Conservation (phyloP, 2,113 vertebrate genomes). For the Casuarius casuarius region DNA sequence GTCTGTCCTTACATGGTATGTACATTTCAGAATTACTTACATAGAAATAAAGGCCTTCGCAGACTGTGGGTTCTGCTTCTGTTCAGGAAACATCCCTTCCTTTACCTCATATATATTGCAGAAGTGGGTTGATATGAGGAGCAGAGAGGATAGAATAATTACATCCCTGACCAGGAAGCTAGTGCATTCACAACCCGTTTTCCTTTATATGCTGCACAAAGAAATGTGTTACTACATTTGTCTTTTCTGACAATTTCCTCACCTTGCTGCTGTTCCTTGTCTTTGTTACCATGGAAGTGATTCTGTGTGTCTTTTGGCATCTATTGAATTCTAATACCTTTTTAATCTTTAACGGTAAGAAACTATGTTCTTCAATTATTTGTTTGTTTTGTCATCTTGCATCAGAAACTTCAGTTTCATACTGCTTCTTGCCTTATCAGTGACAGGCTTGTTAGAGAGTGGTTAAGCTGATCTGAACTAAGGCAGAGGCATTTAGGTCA, state of each 20-base stretch:
- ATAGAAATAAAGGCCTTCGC: neutral
- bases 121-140: neutral
- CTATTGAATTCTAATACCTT: too few relatives aligned
- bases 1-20: conserved; percentile 94
- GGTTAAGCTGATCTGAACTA: neutral
- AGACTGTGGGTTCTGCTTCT: neutral
- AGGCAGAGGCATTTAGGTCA: neutral
- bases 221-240: neutral
- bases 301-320: too few relatives aligned
- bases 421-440: neutral
- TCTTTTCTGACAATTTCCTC: neutral
- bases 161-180: neutral
- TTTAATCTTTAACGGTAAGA: neutral
- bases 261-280: neutral
- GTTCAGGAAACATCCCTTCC: neutral
- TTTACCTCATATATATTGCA: neutral
- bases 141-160: neutral
- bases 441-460: neutral
- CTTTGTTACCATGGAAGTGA: neutral
- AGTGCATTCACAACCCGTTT: neutral
- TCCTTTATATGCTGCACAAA: neutral
- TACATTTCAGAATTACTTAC: neutral
- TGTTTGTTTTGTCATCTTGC: neutral
- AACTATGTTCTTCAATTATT: neutral
- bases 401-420: neutral